phyloP scores from a whole-genome alignment of 2,113 vertebrate species.

The Scomber scombrus region DNA sequence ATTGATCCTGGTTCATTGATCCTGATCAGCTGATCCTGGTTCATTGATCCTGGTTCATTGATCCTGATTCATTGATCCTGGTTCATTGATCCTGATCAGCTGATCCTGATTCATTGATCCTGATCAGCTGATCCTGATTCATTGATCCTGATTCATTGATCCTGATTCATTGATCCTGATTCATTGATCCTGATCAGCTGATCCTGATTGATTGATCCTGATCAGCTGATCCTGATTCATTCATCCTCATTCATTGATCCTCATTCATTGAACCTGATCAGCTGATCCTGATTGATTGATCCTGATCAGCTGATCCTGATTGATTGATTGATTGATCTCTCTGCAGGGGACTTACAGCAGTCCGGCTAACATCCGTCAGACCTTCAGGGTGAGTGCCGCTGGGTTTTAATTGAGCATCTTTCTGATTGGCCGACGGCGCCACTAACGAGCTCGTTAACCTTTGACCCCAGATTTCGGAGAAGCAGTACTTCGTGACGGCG shows the following conservation, averaged over 20 bases:
- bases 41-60: neutral
- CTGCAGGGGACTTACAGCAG: constrained; percentile 93
- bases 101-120: neutral
- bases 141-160: neutral
- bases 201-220: no score
- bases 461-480: constrained; percentile 91
- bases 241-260: no score
- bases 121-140: neutral
- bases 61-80: neutral
- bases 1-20: neutral
- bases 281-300: no score
- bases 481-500: constrained; percentile 93
- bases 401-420: neutral
- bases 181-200: neutral
- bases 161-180: no score
- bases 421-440: neutral
- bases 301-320: neutral
- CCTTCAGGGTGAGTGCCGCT: constrained; percentile 90
- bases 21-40: neutral
- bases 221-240: no score
- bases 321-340: neutral
- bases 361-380: constrained; percentile 93
- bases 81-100: neutral
- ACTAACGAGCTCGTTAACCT: neutral
- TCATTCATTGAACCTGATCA: no score